These are phyloP conservation scores for Sialia sialis DNA, from an alignment of 2,113 vertebrate species.

Conservation along the genomic window DNA sequence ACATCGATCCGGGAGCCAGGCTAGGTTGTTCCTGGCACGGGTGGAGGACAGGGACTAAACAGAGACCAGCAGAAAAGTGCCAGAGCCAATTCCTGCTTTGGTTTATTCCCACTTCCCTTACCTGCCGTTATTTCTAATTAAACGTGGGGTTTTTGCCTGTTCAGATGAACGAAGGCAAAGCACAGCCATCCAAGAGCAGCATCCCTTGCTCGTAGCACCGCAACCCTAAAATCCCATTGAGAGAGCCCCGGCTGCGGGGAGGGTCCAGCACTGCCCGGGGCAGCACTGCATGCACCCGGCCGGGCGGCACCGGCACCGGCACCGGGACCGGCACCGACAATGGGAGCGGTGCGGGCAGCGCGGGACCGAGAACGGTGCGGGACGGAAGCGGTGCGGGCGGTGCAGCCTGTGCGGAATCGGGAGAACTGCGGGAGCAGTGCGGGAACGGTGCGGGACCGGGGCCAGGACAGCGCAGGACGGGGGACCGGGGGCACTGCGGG, in stretches of 20 bases:
- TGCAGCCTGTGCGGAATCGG: no score
- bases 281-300: not conserved
- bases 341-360: no score
- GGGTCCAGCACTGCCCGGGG: not conserved
- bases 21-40: not conserved
- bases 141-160: fast-evolving
- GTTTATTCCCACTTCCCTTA: not conserved
- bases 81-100: no score
- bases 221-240: not conserved
- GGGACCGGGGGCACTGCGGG: no score
- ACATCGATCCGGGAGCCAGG: not conserved
- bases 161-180: not conserved
- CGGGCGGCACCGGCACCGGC: no score
- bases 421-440: no score
- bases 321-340: not conserved
- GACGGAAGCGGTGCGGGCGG: no score
- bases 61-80: not conserved
- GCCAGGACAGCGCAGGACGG: no score
- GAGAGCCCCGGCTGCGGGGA: not conserved
- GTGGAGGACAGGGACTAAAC: not conserved
- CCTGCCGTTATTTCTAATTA: not conserved
- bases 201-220: not conserved
- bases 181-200: not conserved
- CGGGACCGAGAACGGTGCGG: not conserved
- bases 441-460: no score